A percentile compares a stretch with the other conserved stretches of the same genome.
These are phyloP conservation scores for Drosophila murphyi DNA, from an alignment of 1,140 invertebrate species.

Conservation along the genomic window DNA sequence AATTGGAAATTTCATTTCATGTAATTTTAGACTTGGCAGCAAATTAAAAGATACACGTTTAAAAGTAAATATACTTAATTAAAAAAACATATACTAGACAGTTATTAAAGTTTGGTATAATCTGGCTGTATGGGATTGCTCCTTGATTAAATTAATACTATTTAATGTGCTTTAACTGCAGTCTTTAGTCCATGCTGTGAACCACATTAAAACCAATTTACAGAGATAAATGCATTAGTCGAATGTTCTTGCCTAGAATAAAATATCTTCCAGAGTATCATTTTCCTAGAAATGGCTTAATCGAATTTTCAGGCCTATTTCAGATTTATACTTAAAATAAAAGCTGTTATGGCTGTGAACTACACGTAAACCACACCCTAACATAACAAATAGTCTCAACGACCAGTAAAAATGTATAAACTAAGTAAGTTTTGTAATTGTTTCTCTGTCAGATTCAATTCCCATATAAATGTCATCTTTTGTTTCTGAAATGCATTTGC, in stretches of 20 bases:
- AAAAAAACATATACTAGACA: neutral
- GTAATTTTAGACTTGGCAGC: neutral
- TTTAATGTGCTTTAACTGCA: neutral
- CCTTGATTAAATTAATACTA: neutral
- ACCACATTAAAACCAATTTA: neutral
- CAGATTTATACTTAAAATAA: too few species aligned
- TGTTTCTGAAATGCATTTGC: neutral
- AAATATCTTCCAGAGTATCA: too few species aligned
- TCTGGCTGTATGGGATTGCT: neutral
- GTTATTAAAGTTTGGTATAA: neutral
- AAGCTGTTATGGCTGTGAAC: neutral
- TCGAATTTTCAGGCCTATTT: too few species aligned
- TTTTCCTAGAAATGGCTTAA: too few species aligned
- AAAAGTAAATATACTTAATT: conserved; percentile 5
- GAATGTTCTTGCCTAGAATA: too few species aligned
- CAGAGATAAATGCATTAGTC: too few species aligned
- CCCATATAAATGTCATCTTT: too few species aligned
- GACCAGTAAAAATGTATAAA: too few species aligned
- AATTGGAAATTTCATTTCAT: neutral
- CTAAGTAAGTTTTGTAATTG: too few species aligned
- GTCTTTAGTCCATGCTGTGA: neutral
- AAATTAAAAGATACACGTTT: neutral
- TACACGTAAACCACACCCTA: neutral
- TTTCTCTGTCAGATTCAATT: too few species aligned
- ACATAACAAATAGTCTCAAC: too few species aligned